Base-by-base conservation (phyloP, 2,888 invertebrate species). In the Biston stratarius region DNA sequence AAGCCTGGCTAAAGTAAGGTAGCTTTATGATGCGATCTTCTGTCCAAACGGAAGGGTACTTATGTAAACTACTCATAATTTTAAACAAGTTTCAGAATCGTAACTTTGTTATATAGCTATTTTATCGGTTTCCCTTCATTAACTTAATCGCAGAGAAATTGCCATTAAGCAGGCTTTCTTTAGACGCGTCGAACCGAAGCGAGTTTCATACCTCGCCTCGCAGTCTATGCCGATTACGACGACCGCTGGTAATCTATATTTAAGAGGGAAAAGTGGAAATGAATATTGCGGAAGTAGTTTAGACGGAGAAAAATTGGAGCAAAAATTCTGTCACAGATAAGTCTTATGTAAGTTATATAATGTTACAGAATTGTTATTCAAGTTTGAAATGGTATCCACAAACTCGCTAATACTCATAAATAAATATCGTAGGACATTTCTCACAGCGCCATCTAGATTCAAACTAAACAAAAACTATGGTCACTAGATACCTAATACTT, bases 41-140 rank as follows among this genome's bases (percentile, higher is more conserved):
- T n/a, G n/a, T n/a, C n/a, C n/a, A 34, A 49, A 49, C 1, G 0
- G 9, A n/a, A 11, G 34, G 7, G 6, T 12, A 5, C 12, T 51
- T 6, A 51, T 34, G 15, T 7, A 12, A n/a, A 24, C 49, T 40
- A 49, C 24, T 14, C 24, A 8, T n/a, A n/a, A n/a, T n/a, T n/a
- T n/a, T n/a, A n/a, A n/a, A n/a, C 15, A 48, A 49, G 38, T 49
- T 12, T n/a, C 8, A 33, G 24, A 11, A 33, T 44, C 42, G 12
- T 55, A 55, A 44, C 12, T 40, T 40, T 24, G 12, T 44, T 55
- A n/a, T 42, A 48, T 38, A 49, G 38, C 49, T n/a, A 49, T 59
- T 55, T 55, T 11, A 42, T 12, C 49, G 57, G 71, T 77, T 76
- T 74, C 74, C 76, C 69, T 75, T 77, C 72, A 74, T 72, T 73